Percentiles rank a stretch among this genome's conserved stretches.
Conservation (phyloP, 2,113 vertebrate species). For the Erinaceus europaeus region DNA sequence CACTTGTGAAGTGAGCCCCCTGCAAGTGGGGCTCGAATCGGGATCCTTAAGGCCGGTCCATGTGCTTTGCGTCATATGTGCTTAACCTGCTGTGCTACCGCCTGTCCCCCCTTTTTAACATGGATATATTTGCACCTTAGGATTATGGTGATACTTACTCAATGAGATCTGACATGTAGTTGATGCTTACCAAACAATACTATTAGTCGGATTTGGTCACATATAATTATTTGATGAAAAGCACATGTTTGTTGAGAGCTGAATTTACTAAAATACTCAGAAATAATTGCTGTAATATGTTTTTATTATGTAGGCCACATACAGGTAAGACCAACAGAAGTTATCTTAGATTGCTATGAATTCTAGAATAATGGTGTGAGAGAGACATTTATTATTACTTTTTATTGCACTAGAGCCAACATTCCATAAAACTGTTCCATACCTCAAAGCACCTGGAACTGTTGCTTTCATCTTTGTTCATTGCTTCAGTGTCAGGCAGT, state of each 20-base stretch:
- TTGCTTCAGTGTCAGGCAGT: not conserved
- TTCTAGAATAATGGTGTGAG: not conserved
- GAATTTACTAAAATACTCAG: not conserved
- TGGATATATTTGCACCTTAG: not conserved
- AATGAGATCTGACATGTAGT: not conserved
- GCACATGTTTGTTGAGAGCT: not conserved
- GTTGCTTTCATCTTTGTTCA: not conserved
- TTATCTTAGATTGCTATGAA: not conserved
- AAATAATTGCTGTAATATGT: not conserved
- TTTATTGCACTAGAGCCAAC: not conserved
- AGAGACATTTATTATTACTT: not conserved
- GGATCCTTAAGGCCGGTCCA: no score
- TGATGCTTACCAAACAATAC: not conserved
- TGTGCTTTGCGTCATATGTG: no score
- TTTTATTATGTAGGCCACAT: not conserved
- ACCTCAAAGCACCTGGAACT: not conserved
- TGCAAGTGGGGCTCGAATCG: no score
- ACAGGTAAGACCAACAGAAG: not conserved
- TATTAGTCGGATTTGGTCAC: not conserved
- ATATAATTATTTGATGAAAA: not conserved
- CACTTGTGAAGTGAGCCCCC: no score
- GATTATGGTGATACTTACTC: not conserved
- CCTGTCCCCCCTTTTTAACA: not conserved
- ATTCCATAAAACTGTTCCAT: not conserved
- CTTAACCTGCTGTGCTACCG: no score